Conservation (phyloP, 2,888 invertebrate genomes). For the Oxyteleia sp. region DNA sequence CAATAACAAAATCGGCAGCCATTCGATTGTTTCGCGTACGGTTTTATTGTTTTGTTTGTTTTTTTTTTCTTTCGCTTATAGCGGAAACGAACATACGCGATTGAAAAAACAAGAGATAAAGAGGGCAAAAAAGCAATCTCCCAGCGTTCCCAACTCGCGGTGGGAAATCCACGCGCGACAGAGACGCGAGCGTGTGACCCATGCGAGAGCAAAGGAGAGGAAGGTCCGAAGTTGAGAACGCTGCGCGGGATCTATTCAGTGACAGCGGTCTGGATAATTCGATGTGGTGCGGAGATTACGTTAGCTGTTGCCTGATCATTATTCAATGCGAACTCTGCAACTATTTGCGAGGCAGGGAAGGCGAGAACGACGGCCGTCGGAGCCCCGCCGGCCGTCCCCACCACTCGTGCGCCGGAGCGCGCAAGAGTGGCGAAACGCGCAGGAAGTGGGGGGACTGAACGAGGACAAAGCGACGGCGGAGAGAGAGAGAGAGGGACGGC, state of each 20-base stretch:
- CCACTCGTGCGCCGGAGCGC: constrained; percentile 69
- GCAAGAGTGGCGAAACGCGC: constrained; percentile 72
- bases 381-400: constrained; percentile 70
- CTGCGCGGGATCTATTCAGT: not conserved
- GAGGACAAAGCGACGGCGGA: constrained; percentile 36
- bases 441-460: constrained; percentile 38
- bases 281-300: constrained; percentile 47
- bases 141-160: not conserved
- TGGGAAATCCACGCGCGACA: not conserved
- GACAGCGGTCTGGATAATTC: constrained; percentile 24
- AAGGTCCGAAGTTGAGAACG: not conserved
- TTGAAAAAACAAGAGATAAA: no score
- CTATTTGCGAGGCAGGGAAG: constrained; percentile 11
- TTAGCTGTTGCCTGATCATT: constrained; percentile 25
- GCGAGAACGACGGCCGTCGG: constrained; percentile 74
- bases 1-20: not conserved
- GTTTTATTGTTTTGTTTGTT: no score
- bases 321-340: constrained; percentile 46
- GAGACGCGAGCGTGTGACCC: no score
- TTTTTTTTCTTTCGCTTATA: no score
- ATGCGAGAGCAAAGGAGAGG: not conserved
- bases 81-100: not conserved
- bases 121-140: not conserved
- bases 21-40: not conserved
- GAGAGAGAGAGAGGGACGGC: constrained; percentile 18